These are phyloP conservation scores for Metopia argyrocephala DNA, from an alignment of 2,888 invertebrate species.

Conservation along the genomic window DNA sequence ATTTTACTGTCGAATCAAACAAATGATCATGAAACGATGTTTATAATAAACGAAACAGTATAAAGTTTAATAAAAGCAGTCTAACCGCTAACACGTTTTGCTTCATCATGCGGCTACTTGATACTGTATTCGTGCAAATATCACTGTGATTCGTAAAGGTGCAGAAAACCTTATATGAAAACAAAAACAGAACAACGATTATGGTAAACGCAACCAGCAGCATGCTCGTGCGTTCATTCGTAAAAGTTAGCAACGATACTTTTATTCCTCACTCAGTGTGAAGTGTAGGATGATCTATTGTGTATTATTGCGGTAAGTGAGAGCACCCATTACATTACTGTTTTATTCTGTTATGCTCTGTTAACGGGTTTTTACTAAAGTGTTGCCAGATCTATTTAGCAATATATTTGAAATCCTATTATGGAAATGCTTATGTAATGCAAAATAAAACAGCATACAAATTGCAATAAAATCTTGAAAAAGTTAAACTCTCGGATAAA, in stretches of 20 bases:
- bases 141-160: conserved; percentile 53
- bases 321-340: background rate
- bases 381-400: conserved; percentile 30
- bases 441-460: too few relatives aligned
- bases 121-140: conserved; percentile 62
- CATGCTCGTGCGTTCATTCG: conserved; percentile 28
- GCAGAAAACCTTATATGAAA: conserved; percentile 24
- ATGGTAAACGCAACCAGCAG: background rate
- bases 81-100: conserved; percentile 65
- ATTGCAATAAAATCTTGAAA: too few relatives aligned
- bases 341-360: conserved; percentile 23
- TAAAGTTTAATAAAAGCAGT: conserved; percentile 28
- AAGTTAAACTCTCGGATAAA: too few relatives aligned
- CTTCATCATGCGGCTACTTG: conserved; percentile 64
- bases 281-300: background rate
- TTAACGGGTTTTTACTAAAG: background rate
- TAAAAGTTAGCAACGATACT: conserved; percentile 21
- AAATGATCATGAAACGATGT: conserved; percentile 24
- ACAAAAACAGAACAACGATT: conserved; percentile 9
- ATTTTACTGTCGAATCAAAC: conserved; percentile 17
- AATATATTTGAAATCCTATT: too few relatives aligned
- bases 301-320: background rate
- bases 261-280: conserved; percentile 30
- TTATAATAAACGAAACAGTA: conserved; percentile 25
- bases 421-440: background rate